phyloP scores from a whole-genome alignment of 2,888 invertebrate genomes.

The Chrysina gloriosa region DNA sequence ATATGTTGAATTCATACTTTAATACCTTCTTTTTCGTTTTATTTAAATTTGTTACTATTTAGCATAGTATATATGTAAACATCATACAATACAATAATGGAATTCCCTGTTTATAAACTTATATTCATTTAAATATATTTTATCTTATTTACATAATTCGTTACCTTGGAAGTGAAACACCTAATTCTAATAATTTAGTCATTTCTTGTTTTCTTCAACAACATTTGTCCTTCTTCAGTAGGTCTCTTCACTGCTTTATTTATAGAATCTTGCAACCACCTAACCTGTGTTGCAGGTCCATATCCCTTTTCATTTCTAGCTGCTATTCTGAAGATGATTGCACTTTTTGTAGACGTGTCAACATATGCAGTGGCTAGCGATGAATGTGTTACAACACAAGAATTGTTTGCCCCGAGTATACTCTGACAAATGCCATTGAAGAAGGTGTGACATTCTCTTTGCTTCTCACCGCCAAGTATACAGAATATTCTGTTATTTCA shows the following conservation, averaged over 20 bases:
- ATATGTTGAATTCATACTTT: no score
- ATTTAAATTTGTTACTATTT: no score
- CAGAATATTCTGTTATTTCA: slow-evolving; percentile 93
- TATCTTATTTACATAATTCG: slow-evolving; percentile 9
- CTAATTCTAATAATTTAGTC: slow-evolving; percentile 26
- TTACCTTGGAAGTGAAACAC: neutral
- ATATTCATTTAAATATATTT: neutral
- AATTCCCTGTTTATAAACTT: neutral
- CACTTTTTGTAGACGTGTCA: slow-evolving; percentile 83
- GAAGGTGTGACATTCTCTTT: slow-evolving; percentile 65
- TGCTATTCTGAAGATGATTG: slow-evolving; percentile 98
- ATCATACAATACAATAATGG: no score
- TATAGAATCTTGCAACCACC: slow-evolving; percentile 92
- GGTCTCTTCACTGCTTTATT: slow-evolving; percentile 41
- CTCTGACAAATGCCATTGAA: slow-evolving; percentile 91
- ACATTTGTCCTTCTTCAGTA: slow-evolving; percentile 39
- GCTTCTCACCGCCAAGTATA: slow-evolving; percentile 86
- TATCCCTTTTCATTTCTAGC: slow-evolving; percentile 98
- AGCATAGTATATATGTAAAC: no score
- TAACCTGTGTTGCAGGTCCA: slow-evolving; percentile 98
- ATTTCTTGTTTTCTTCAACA: slow-evolving; percentile 38
- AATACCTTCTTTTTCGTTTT: no score
- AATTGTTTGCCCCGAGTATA: slow-evolving; percentile 94
- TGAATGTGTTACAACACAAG: slow-evolving; percentile 88
- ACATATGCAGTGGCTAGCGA: slow-evolving; percentile 93